Evolutionary conservation across 2,888 invertebrate species (phyloP), one percentile per base, ranked within the genome.

Genomic region (Nasonovia ribisnigri): DNA sequence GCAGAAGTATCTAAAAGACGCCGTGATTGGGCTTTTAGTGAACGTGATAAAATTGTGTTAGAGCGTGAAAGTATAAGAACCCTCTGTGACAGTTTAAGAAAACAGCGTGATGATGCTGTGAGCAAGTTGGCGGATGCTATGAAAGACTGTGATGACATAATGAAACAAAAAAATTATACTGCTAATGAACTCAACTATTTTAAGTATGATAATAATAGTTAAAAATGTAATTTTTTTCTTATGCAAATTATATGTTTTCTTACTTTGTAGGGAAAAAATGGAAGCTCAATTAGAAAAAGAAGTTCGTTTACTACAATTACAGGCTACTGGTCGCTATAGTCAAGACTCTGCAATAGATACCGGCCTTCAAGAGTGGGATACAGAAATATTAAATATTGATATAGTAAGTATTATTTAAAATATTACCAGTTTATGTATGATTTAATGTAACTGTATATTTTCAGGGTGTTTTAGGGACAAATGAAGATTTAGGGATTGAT

Each of bases 11-110:
- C 98, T 2, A 98, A 98, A 95, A 96, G 98, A 94, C 96, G 99
- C 95, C 96, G 99, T 90, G 99, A 99, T 96, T 99, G 99, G 99
- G 99, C 99, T 3, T 99, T 99, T 96, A 98, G 98, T 90, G 99
- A 99, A 96, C 96, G 99, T 94, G 99, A 99, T 96, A 99, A 99
- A 96, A 98, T 99, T 94, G 97, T 99, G 42, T 97, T 98, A 95
- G 99, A 99, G 96, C 97, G 99, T 94, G 99, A 99, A 96, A 99
- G 99, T 95, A 98, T 99, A 86, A 97, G 99, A 95, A 98, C 98
- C 3, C 96, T 99, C 84, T 99, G 99, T 96, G 99, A 99, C 96
- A 97, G 98, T 95, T 96, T 99, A 96, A 96, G 99, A 94, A 98
- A 99, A 95, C 99, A 99, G 95, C 97, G 99, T 20, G 99, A 99